Evolutionary conservation across 2,888 invertebrate genomes (phyloP).

Genomic region (Trichogramma evanescens): DNA sequence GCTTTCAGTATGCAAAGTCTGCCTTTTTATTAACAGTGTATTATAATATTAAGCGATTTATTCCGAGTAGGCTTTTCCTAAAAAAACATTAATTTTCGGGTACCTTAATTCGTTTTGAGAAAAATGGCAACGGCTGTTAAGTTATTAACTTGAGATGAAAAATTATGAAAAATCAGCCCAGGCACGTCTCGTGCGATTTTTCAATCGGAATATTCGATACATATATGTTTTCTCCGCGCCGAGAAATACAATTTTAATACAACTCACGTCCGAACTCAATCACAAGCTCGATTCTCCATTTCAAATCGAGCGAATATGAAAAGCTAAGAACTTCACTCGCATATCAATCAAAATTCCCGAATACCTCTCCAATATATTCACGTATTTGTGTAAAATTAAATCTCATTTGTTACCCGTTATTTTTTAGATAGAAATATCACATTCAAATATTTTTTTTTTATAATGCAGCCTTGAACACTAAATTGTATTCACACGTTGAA

Average conservation of each 20-base stretch:
- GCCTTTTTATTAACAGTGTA: slow-evolving; percentile 20
- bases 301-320: slow-evolving; percentile 45
- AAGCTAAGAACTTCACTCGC: slow-evolving; percentile 38
- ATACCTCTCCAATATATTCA: slow-evolving; percentile 3
- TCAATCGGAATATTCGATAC: background rate
- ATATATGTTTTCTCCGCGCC: no score
- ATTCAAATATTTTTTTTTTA: no score
- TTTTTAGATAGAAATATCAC: no score
- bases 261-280: slow-evolving; percentile 43
- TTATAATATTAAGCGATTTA: slow-evolving; percentile 24
- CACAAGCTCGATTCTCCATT: slow-evolving; percentile 44
- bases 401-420: no score
- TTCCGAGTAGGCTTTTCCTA: background rate
- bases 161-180: background rate
- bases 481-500: no score
- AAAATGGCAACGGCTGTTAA: background rate
- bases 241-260: slow-evolving; percentile 35
- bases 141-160: background rate
- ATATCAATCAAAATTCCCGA: slow-evolving; percentile 38
- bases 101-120: no score
- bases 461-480: no score
- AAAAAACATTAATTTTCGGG: background rate
- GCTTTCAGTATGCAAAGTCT: no score
- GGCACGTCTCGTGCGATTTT: background rate
- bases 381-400: no score